phyloP scores from a whole-genome alignment of 2,113 vertebrate genomes.

The Podarcis cretensis region DNA sequence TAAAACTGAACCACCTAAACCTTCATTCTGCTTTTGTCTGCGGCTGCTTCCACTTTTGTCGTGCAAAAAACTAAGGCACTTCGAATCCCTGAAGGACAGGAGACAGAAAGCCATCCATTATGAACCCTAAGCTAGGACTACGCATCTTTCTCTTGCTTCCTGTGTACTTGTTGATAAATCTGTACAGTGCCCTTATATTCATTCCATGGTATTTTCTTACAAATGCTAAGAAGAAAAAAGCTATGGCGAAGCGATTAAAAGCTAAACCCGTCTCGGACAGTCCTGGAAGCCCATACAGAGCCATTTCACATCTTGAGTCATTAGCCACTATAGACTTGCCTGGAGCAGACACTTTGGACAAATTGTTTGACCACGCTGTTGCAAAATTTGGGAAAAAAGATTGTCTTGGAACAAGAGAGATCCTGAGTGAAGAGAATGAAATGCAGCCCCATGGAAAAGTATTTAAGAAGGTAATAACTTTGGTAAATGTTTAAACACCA shows the following conservation, averaged over 20 bases:
- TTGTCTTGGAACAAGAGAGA: constrained; percentile 90
- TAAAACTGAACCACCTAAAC: constrained; percentile 64
- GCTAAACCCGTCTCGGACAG: constrained; percentile 85
- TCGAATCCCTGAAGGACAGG: constrained; percentile 63
- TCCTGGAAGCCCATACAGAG: constrained; percentile 91
- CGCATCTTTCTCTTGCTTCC: constrained; percentile 86
- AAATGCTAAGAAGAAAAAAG: constrained; percentile 85
- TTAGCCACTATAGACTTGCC: constrained; percentile 89
- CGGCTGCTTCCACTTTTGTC: constrained; percentile 71
- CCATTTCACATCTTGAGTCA: constrained; percentile 84
- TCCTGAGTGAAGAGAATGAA: constrained; percentile 93
- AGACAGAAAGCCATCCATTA: constrained; percentile 66
- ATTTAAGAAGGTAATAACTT: constrained; percentile 92
- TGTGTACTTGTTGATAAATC: constrained; percentile 89
- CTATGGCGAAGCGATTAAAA: constrained; percentile 88
- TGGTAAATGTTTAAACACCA: rapidly evolving
- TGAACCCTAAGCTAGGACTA: constrained; percentile 85
- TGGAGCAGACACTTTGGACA: constrained; percentile 92
- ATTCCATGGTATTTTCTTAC: constrained; percentile 97
- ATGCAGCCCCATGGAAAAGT: constrained; percentile 93
- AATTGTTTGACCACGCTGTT: constrained; percentile 89
- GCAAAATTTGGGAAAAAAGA: constrained; percentile 82
- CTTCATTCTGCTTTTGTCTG: constrained; percentile 64
- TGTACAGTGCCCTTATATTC: constrained; percentile 93
- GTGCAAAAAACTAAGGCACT: constrained; percentile 61